Evolutionary conservation across 2,888 invertebrate species (phyloP), one percentile per base, ranked within the genome.

Genomic region (Philonicus albiceps): DNA sequence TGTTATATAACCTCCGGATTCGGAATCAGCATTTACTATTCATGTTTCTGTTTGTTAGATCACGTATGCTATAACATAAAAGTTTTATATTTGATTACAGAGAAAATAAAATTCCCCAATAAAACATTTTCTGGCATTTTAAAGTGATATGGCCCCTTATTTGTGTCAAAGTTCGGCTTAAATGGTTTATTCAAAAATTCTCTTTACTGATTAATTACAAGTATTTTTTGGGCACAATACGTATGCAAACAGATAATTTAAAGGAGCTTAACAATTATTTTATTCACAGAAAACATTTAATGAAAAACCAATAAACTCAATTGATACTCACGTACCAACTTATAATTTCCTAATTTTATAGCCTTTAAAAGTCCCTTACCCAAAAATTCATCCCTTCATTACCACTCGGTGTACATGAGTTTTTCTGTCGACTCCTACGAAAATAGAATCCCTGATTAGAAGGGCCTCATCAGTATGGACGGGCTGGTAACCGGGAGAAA

Each of bases 381-480:
- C 37, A 34, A 30, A n/a, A 80, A 80, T 30, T 80, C 53, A 80
- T 53, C 49, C 31, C 37, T 22, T 81, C 81, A 81, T 81, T 81
- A 81, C 64, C 31, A 81, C 34, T 81, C 55, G 19, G 30, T 53
- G 49, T 55, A 81, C 81, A 81, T 55, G 81, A 19, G 55, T 64
- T 31, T 34, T 64, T 34, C 37, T 81, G 81, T 81, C 37, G 34
- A 64, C 34, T 19, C 31, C 55, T 81, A 81, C 81, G 64, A 55
- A 64, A n/a, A 19, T 55, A 34, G 81, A 81, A 81, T 81, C 31
- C 55, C 27, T 81, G 55, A 81, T 81, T 43, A 78, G 74, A 81
- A 81, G 22, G 19, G 31, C 53, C 55, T 30, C 81, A 81, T 81
- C 55, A 55, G 37, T 81, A 81, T 81, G 81, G 22, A 81, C 55